These are phyloP conservation scores for Sinocyclocheilus anophthalmus DNA, from an alignment of 2,113 vertebrate genomes.

Conservation along the genomic window DNA sequence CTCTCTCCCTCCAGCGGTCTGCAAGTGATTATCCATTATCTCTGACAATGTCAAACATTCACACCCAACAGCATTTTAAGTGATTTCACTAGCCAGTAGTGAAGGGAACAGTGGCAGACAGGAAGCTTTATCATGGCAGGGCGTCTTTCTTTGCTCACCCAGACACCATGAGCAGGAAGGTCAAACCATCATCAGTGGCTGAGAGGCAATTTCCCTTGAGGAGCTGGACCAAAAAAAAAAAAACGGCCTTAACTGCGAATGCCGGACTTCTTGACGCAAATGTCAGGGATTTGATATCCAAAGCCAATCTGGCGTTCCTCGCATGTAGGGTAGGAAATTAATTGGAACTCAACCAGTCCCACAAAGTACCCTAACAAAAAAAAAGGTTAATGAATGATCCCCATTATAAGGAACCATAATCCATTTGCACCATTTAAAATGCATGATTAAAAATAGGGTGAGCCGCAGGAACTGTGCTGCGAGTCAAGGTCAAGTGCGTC, in stretches of 20 bases:
- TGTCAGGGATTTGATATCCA: slow-evolving; percentile 65
- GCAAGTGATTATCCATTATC: slow-evolving; percentile 80
- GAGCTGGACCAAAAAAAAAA: slow-evolving; percentile 43
- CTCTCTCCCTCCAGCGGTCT: slow-evolving; percentile 64
- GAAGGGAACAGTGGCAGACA: slow-evolving; percentile 61
- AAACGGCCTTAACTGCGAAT: slow-evolving; percentile 51
- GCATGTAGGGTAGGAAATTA: slow-evolving; percentile 59
- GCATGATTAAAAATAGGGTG: slow-evolving; percentile 74
- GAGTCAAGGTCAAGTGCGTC: slow-evolving; percentile 91
- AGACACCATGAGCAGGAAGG: slow-evolving; percentile 65
- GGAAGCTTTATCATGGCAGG: slow-evolving; percentile 65
- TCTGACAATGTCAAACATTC: slow-evolving; percentile 82
- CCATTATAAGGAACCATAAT: slow-evolving; percentile 72
- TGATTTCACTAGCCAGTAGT: slow-evolving; percentile 75
- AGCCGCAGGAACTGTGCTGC: slow-evolving; percentile 70
- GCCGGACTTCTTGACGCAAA: slow-evolving; percentile 60
- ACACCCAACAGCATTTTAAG: slow-evolving; percentile 75
- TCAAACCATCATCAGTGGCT: slow-evolving; percentile 64
- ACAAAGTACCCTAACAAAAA: slow-evolving; percentile 32
- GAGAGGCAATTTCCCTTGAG: slow-evolving; percentile 53
- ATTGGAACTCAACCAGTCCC: slow-evolving; percentile 34
- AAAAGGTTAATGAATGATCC: slow-evolving; percentile 69
- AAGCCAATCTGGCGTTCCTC: slow-evolving; percentile 59
- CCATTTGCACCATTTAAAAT: slow-evolving; percentile 77
- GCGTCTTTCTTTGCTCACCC: slow-evolving; percentile 50